Evolutionary conservation across 2,113 vertebrate species (phyloP).

Genomic region (Columbina picui): DNA sequence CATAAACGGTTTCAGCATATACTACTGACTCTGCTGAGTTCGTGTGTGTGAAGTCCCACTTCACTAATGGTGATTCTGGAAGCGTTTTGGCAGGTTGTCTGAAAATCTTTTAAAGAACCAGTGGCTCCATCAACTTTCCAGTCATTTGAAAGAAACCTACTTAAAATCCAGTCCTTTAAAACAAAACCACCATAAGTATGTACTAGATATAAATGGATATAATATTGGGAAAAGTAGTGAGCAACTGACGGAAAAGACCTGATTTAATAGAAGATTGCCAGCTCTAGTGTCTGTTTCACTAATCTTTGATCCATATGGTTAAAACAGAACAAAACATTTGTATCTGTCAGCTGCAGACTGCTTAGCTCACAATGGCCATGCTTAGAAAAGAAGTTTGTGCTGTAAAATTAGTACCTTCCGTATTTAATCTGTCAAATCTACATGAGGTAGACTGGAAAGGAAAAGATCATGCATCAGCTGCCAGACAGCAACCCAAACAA

Average conservation of each 20-base stretch:
- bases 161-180: background rate
- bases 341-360: background rate
- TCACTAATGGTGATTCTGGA: background rate
- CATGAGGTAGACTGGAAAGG: background rate
- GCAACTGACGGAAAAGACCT: background rate
- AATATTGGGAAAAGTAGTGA: background rate
- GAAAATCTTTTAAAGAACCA: background rate
- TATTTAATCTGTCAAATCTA: background rate
- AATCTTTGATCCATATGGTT: background rate
- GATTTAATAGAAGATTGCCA: background rate
- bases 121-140: background rate
- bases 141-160: background rate
- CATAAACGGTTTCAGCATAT: background rate
- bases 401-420: background rate
- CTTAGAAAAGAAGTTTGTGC: background rate
- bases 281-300: background rate
- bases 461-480: background rate
- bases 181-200: background rate
- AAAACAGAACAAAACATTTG: background rate
- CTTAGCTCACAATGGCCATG: background rate
- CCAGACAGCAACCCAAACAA: background rate
- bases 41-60: background rate
- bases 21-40: background rate
- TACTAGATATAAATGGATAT: background rate
- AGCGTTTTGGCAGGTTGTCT: background rate